Conservation (phyloP, 2,113 vertebrate genomes). For the Euleptes europaea region DNA sequence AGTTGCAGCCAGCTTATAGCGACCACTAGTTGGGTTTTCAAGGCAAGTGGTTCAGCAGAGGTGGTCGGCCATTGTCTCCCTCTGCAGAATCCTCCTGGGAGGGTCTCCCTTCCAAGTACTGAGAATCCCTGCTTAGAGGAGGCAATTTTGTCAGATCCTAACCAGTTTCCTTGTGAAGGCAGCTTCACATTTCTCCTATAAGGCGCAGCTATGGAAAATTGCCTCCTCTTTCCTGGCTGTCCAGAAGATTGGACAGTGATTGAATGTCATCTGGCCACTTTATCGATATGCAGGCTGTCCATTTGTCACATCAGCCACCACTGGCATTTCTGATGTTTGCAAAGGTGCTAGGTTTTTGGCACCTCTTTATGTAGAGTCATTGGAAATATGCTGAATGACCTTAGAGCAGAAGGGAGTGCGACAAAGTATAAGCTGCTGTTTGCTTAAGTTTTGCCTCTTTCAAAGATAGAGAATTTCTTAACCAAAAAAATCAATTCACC, state of each 20-base stretch:
- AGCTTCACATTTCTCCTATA: constrained; percentile 36
- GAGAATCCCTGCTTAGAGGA: background rate
- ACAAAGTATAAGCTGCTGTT: background rate
- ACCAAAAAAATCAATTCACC: background rate
- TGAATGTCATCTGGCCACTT: constrained; percentile 58
- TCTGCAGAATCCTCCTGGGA: no score
- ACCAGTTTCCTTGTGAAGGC: constrained; percentile 47
- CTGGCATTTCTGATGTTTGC: constrained; percentile 61
- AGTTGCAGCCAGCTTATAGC: no score
- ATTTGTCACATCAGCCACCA: constrained; percentile 70
- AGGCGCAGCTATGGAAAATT: constrained; percentile 43
- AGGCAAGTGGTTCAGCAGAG: no score
- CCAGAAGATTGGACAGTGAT: constrained; percentile 67
- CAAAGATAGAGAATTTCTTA: background rate
- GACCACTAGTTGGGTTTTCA: no score
- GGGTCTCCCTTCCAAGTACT: no score
- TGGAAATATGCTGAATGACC: background rate
- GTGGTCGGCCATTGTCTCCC: no score
- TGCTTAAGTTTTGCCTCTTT: accelerated
- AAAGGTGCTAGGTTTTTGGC: constrained; percentile 36
- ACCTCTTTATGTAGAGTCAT: constrained; percentile 36
- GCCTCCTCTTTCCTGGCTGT: constrained; percentile 56
- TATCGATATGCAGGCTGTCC: constrained; percentile 71
- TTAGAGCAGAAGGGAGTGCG: background rate
- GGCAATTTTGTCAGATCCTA: constrained; percentile 43